These are phyloP conservation scores for Laothoe populi DNA, from an alignment of 2,888 invertebrate species.

Conservation along the genomic window DNA sequence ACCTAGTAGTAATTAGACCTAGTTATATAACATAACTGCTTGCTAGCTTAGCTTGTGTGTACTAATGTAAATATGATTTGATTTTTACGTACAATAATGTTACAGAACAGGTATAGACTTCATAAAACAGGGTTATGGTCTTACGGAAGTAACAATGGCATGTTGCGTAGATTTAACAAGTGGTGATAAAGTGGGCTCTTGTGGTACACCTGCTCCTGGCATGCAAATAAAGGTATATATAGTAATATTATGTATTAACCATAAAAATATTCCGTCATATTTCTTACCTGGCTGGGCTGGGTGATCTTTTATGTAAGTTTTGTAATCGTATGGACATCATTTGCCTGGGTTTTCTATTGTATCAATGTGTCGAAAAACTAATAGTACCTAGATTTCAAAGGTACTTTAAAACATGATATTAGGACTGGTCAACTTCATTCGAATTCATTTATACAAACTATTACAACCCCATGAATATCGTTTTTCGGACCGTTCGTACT, in stretches of 20 bases:
- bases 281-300: too few species aligned
- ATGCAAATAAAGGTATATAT: constrained; percentile 84
- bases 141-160: constrained; percentile 91
- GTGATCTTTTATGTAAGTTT: too few species aligned
- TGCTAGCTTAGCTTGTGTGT: neutral
- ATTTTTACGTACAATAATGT: constrained; percentile 27
- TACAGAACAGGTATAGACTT: constrained; percentile 76
- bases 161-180: constrained; percentile 72
- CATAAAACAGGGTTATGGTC: constrained; percentile 90
- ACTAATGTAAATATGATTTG: neutral
- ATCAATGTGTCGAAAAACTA: too few species aligned
- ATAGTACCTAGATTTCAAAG: too few species aligned
- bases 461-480: too few species aligned
- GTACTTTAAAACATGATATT: too few species aligned
- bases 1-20: neutral
- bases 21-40: neutral
- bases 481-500: too few species aligned
- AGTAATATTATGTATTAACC: constrained; percentile 1
- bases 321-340: too few species aligned
- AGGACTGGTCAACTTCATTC: too few species aligned
- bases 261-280: too few species aligned
- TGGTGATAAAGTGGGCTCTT: constrained; percentile 85
- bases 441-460: too few species aligned
- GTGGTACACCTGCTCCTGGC: constrained; percentile 88
- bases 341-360: too few species aligned